Percentiles rank a stretch among this genome's conserved stretches.
Evolutionary conservation across 2,113 vertebrate genomes (phyloP).

Genomic region (Alligator mississippiensis): DNA sequence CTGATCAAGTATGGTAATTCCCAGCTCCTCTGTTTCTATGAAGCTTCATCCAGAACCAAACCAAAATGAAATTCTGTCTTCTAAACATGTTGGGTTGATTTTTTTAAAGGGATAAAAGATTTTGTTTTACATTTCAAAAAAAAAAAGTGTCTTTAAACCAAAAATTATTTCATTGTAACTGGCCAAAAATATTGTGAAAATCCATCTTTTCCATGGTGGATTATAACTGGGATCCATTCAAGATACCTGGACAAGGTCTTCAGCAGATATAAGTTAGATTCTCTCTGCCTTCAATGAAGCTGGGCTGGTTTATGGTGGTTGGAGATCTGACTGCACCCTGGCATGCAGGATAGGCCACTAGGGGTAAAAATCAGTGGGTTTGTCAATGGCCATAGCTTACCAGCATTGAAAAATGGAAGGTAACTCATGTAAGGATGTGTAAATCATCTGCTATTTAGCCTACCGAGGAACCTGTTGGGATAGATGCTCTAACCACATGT

Average conservation of each 20-base stretch:
- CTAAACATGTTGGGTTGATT: neutral
- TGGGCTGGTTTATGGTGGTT: neutral
- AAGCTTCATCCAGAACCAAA: neutral
- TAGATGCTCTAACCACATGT: neutral
- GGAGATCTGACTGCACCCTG: neutral
- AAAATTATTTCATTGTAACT: neutral
- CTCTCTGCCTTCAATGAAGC: neutral
- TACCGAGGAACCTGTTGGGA: neutral
- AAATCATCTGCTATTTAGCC: neutral
- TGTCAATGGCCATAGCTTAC: neutral
- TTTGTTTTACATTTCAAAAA: neutral
- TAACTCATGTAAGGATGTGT: neutral
- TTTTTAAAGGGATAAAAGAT: too few relatives aligned
- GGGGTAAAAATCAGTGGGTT: neutral
- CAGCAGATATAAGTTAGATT: neutral
- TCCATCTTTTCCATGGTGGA: neutral
- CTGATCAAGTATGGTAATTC: neutral
- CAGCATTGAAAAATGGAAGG: too few relatives aligned
- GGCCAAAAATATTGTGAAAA: neutral
- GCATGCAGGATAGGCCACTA: neutral
- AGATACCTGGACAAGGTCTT: neutral
- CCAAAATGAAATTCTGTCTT: neutral
- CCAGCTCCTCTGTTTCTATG: neutral
- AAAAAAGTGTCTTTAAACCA: neutral
- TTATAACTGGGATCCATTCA: neutral